Base-by-base conservation (phyloP, 37 sponge, comb jelly and placozoan genomes). In the Mnemiopsis leidyi region DNA sequence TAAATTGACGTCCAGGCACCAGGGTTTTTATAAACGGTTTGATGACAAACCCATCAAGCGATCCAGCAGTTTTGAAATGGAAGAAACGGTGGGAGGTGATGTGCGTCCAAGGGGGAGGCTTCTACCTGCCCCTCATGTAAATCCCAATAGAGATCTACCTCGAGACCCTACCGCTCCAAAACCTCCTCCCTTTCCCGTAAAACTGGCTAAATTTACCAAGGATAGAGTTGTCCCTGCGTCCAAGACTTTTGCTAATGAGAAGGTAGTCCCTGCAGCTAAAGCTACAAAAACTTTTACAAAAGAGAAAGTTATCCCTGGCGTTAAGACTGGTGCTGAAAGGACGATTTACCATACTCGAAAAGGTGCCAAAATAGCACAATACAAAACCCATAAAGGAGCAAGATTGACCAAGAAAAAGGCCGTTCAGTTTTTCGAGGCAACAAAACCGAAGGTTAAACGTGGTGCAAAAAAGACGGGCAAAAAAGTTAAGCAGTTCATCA, bases 381-480 rank as follows among this genome's bases (percentile, higher is more conserved):
- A 71, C 20, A 28, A n/a, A 29, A 71, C 75, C 26, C 75, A 24
- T 2, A 71, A 71, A 71, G 75, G 75, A 5, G 75, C 75, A 23
- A 71, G 75, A 28, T 29, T 29, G 23, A 71, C 75, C 23, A 71
- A 71, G 23, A 28, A 71, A 5, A 71, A 71, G 20, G 23, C 30
- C n/a, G 75, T 18, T 71, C 75, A 71, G 75, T 71, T 71, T 5
- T 23, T 29, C 3, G 75, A 71, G 30, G 20, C 26, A 28, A 28
- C 75, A 13, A 71, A n/a, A 71, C 75, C 75, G 23, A 71, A 71
- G 75, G 75, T n/a, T 29, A 71, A 71, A 71, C 21, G 20, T 28
- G 30, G 30, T 29, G 75, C 23, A 24, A 71, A 71, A 18, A 71
- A n/a, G 21, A 28, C 30, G 5, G 75, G 30, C 75, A 71, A 71